These are phyloP conservation scores for Oxyura jamaicensis DNA, from an alignment of 2,113 vertebrate species.

Conservation along the genomic window DNA sequence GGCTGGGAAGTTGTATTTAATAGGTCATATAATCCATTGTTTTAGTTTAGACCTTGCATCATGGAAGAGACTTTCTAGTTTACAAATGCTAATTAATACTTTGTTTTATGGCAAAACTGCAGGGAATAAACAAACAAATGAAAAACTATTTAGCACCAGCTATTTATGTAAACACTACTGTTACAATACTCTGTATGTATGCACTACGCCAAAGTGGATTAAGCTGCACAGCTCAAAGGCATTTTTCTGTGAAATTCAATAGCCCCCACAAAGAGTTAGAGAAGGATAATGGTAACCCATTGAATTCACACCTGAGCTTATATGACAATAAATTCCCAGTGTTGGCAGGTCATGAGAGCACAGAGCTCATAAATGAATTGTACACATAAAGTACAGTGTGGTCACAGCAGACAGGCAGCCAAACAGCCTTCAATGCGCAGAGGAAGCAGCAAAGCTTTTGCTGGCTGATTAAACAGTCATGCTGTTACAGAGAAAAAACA, in stretches of 20 bases:
- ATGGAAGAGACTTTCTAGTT: not conserved
- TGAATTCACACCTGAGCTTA: not conserved
- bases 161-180: not conserved
- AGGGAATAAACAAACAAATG: not conserved
- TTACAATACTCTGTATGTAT: not conserved
- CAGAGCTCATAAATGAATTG: not conserved
- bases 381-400: not conserved
- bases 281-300: not conserved
- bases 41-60: not conserved
- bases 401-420: not conserved
- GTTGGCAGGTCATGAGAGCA: not conserved
- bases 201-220: not conserved
- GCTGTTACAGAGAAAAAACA: not conserved
- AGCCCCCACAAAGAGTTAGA: not conserved
- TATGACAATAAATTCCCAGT: not conserved
- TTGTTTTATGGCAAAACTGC: not conserved
- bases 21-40: not conserved
- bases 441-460: not conserved
- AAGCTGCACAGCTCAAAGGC: not conserved
- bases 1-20: not conserved
- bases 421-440: not conserved
- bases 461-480: not conserved
- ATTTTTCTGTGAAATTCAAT: constrained; percentile 6
- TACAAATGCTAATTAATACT: not conserved
- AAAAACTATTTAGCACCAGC: not conserved